Percentiles rank a stretch among this genome's conserved stretches.
These are phyloP conservation scores for Gallinago stenura DNA, from an alignment of 2,797 vertebrate genomes.

Conservation along the genomic window DNA sequence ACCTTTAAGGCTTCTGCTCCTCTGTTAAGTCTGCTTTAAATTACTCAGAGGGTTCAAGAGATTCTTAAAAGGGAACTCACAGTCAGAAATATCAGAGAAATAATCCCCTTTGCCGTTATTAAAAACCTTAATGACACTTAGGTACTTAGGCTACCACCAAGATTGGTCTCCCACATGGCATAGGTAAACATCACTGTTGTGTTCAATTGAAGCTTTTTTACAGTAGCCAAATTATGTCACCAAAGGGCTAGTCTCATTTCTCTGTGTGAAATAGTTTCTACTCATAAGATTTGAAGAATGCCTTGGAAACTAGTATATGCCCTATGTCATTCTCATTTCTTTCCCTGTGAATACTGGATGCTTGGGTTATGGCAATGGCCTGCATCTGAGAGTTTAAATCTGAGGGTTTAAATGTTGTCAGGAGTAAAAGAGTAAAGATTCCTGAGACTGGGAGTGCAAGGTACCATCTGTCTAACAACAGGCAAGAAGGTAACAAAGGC, in stretches of 20 bases:
- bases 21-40: not conserved
- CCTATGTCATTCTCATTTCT: not conserved
- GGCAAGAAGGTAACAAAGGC: not conserved
- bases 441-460: not conserved
- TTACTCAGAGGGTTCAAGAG: not conserved
- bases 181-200: not conserved
- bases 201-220: not conserved
- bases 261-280: not conserved
- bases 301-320: not conserved
- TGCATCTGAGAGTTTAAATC: not conserved
- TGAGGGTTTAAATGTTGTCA: not conserved
- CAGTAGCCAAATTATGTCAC: not conserved
- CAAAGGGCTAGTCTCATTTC: not conserved
- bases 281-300: not conserved
- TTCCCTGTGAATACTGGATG: not conserved
- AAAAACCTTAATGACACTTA: not conserved
- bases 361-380: not conserved
- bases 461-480: accelerated
- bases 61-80: not conserved
- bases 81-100: not conserved
- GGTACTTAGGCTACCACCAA: not conserved
- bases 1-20: not conserved
- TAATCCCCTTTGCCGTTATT: not conserved
- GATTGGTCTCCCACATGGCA: not conserved
- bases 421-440: not conserved